Evolutionary conservation across 2,888 invertebrate species (phyloP).

Genomic region (Aplocera efformata): DNA sequence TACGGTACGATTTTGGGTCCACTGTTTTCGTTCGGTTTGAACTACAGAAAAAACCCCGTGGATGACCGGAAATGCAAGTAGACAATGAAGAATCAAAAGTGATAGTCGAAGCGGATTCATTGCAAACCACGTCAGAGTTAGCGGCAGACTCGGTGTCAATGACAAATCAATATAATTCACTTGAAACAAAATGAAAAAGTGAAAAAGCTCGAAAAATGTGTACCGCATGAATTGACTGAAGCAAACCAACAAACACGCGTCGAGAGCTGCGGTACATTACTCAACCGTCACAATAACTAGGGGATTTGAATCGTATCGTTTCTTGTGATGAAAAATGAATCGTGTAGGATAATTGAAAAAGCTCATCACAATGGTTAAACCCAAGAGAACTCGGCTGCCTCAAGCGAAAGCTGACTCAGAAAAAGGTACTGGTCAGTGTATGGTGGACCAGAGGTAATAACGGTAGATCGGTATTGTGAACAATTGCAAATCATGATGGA

Average conservation of each 20-base stretch:
- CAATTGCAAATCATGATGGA: slow-evolving; percentile 27
- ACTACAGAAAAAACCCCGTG: slow-evolving; percentile 15
- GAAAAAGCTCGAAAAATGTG: slow-evolving; percentile 18
- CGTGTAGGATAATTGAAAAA: slow-evolving; percentile 24
- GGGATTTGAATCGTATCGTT: slow-evolving; percentile 20
- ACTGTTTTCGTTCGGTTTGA: too few relatives aligned
- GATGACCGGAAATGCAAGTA: slow-evolving; percentile 10
- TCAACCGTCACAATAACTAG: slow-evolving; percentile 21
- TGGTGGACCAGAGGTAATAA: slow-evolving; percentile 25
- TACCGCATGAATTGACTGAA: slow-evolving; percentile 22
- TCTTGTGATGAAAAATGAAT: slow-evolving; percentile 26
- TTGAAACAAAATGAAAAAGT: slow-evolving; percentile 26
- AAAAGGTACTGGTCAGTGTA: slow-evolving; percentile 25
- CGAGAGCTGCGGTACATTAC: slow-evolving; percentile 18
- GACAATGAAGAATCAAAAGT: slow-evolving; percentile 19
- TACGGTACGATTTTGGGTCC: too few relatives aligned
- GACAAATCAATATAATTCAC: slow-evolving; percentile 25
- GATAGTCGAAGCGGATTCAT: slow-evolving; percentile 26
- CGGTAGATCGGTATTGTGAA: slow-evolving; percentile 22
- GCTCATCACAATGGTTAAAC: slow-evolving; percentile 30
- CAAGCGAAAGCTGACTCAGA: slow-evolving; percentile 28
- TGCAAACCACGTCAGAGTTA: slow-evolving; percentile 28
- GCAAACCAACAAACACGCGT: slow-evolving; percentile 14
- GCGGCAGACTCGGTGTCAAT: slow-evolving; percentile 27
- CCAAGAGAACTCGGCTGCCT: slow-evolving; percentile 20